phyloP scores from a whole-genome alignment of 2,888 invertebrate species.

The Druceiella hillmani region DNA sequence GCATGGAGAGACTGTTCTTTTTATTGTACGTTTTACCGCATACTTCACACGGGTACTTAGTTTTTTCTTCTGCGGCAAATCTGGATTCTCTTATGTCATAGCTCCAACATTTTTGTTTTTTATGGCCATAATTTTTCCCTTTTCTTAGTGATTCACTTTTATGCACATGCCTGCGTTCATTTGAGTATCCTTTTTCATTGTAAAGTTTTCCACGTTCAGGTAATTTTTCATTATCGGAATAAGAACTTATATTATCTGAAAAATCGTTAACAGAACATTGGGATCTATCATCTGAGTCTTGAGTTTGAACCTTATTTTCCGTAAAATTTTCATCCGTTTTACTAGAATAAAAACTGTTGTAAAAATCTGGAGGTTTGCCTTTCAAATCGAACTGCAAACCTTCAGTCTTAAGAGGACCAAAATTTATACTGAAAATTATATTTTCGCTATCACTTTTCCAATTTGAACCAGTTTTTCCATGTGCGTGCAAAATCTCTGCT shows the following conservation, averaged over 20 bases:
- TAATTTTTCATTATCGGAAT: neutral
- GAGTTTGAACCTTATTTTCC: too few relatives aligned
- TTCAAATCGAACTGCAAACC: neutral
- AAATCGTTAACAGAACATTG: neutral
- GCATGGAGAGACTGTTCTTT: conserved; percentile 17
- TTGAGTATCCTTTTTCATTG: too few relatives aligned
- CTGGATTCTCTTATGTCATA: neutral
- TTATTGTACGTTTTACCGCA: conserved; percentile 18
- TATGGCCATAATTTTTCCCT: neutral
- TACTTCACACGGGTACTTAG: conserved; percentile 10
- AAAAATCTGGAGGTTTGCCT: neutral
- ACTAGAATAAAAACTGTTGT: too few relatives aligned
- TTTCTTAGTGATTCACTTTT: neutral
- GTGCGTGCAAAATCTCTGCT: neutral
- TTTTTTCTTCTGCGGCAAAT: too few relatives aligned
- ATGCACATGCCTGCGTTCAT: too few relatives aligned
- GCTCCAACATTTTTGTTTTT: neutral
- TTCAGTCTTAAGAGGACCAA: conserved; percentile 3
- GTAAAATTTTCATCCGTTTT: too few relatives aligned
- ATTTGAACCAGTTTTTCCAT: neutral
- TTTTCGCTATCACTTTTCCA: neutral
- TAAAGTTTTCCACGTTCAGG: neutral
- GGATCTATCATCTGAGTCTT: too few relatives aligned
- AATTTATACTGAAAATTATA: conserved; percentile 2
- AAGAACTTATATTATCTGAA: neutral